These are phyloP conservation scores for Crotalus horridus DNA, from an alignment of 2,113 vertebrate genomes.

Conservation along the genomic window DNA sequence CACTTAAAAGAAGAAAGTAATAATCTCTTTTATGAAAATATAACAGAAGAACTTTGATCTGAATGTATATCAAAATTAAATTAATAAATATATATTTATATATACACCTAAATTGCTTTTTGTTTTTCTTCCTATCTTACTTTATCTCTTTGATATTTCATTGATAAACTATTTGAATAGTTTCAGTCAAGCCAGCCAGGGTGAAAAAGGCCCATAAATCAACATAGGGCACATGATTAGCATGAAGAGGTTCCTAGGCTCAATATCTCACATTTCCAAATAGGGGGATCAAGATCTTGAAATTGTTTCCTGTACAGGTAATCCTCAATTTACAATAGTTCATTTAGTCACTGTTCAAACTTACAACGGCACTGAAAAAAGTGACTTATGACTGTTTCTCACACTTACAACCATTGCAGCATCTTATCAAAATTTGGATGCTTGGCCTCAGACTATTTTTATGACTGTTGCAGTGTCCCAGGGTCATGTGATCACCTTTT, in stretches of 20 bases:
- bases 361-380: neutral
- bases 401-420: neutral
- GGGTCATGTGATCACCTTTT: neutral
- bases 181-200: neutral
- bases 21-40: neutral
- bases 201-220: neutral
- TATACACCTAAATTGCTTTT: neutral
- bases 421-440: neutral
- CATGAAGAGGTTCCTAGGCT: neutral
- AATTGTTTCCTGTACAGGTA: neutral
- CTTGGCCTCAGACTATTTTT: neutral
- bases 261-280: neutral
- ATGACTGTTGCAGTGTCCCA: neutral
- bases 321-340: neutral
- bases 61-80: neutral
- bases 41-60: neutral
- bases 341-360: neutral
- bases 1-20: neutral
- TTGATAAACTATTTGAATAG: neutral
- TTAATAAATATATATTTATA: neutral
- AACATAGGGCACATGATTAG: neutral
- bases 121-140: neutral
- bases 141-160: neutral
- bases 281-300: neutral
- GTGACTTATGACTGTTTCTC: neutral